Percentiles rank a stretch among this genome's conserved stretches.
These are phyloP conservation scores for Argya squamiceps DNA, from an alignment of 2,797 vertebrate species.

Conservation along the genomic window DNA sequence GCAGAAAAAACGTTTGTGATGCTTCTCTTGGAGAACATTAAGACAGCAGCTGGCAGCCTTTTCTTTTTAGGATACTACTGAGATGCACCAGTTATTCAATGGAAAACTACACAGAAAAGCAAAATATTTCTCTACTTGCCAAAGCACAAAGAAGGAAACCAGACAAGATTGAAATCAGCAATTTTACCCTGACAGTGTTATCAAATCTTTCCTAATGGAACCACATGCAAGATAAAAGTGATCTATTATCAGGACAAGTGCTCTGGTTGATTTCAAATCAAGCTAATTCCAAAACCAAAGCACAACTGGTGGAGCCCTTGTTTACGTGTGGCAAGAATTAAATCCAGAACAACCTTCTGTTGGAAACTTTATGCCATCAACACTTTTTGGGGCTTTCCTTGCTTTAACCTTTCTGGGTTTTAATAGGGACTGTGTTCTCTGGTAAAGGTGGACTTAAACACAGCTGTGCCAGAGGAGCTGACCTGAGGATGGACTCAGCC, in stretches of 20 bases:
- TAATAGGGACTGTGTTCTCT: not conserved
- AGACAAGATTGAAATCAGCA: constrained; percentile 33
- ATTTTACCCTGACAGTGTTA: constrained; percentile 1
- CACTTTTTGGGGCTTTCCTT: not conserved
- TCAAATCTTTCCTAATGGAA: constrained; percentile 49
- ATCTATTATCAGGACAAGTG: not conserved
- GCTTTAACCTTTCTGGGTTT: not conserved
- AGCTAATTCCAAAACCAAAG: not conserved
- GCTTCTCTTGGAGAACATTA: not conserved
- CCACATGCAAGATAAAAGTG: constrained; percentile 7
- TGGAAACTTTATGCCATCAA: not conserved
- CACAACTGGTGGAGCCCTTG: not conserved
- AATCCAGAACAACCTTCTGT: not conserved
- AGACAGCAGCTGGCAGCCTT: not conserved
- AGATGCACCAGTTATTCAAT: not conserved
- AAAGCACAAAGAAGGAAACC: constrained; percentile 14
- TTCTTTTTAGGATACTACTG: not conserved
- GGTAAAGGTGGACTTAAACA: not conserved
- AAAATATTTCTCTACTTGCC: constrained; percentile 5
- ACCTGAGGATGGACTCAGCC: fast-evolving
- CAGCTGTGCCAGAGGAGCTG: no score
- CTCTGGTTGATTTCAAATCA: constrained; percentile 36
- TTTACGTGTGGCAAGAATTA: not conserved
- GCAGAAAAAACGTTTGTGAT: not conserved
- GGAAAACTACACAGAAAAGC: constrained; percentile 15